Evolutionary conservation across 2,113 vertebrate genomes (phyloP), one percentile per base, ranked within the genome.

Genomic region (Rhadina sibilatrix): DNA sequence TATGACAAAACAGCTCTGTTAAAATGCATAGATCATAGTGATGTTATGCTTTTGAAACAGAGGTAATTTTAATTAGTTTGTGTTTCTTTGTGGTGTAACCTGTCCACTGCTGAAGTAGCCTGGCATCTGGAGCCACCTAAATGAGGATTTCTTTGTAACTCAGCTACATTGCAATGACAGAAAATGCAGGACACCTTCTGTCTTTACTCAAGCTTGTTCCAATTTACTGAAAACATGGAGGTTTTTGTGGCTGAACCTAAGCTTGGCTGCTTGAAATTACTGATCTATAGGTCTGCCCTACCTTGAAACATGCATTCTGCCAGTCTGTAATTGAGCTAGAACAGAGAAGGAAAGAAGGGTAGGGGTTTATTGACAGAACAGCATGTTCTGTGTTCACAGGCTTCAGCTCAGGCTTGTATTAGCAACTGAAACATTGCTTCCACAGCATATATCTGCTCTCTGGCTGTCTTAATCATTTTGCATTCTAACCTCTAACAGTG

Each of bases 341-440:
- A 42, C 14, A 61, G 72, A 76, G 59, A 28, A 56, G 24, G 46
- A 60, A n/a, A 78, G 23, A 23, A 89, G 20, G 31, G 40, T 71
- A 38, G 56, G 74, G 54, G 35, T 90, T 94, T 94, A 74, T 85
- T 90, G 82, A 72, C 92, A 83, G 59, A 94, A 77, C 59, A 74
- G 54, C 5, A 0, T 77, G 82, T 78, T 83, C 47, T n/a, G 70
- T 42, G 47, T 65, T 95, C 68, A 37, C 46, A 66, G 57, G 10
- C 66, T 85, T 75, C 50, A 33, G 44, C 2, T 2, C 37, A 40
- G 46, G 15, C 75, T 87, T 88, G 50, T 83, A 50, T 70, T 80
- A 66, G 38, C 47, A 90, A 54, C 65, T 15, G 35, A 54, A 83
- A 86, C 49, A 30, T 31, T 85, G 54, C 35, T 83, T 85, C 22